phyloP scores from a whole-genome alignment of 1,140 invertebrate species.

The Drusus annulatus region DNA sequence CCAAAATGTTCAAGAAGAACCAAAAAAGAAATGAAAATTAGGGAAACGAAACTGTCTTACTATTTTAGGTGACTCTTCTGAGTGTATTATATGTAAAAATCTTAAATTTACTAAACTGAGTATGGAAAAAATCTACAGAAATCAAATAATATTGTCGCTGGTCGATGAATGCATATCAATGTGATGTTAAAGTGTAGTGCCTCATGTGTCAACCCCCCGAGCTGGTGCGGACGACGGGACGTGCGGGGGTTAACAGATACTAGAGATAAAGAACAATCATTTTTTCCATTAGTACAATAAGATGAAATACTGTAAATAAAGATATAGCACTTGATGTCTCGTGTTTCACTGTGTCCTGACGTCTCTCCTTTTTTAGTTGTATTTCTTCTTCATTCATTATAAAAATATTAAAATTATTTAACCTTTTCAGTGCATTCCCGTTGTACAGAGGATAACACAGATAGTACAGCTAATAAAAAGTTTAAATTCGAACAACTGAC shows the following conservation, averaged over 20 bases:
- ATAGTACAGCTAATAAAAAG: too few species aligned
- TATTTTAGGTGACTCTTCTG: constrained; percentile 16
- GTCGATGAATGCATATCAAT: constrained; percentile 60
- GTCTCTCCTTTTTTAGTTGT: too few species aligned
- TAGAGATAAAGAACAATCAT: constrained; percentile 56
- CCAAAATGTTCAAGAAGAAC: constrained; percentile 27
- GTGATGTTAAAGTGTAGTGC: constrained; percentile 59
- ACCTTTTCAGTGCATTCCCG: too few species aligned
- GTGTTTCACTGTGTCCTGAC: background rate
- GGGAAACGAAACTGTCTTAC: constrained; percentile 41
- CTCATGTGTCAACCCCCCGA: constrained; percentile 49
- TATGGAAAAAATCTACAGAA: background rate
- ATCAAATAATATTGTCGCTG: constrained; percentile 52
- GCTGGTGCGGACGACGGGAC: background rate
- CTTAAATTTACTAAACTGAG: constrained; percentile 1
- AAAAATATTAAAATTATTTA: too few species aligned
- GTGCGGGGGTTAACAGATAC: constrained; percentile 41
- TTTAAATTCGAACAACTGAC: too few species aligned
- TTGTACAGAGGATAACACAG: too few species aligned
- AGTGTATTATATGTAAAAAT: constrained; percentile 46
- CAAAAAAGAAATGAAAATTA: constrained; percentile 31
- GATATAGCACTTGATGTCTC: constrained; percentile 9
- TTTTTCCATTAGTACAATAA: constrained; percentile 54
- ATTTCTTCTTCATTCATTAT: too few species aligned
- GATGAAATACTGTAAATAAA: constrained; percentile 47